Evolutionary conservation across 2,888 invertebrate genomes (phyloP).

Genomic region (Liposcelis brunnea): DNA sequence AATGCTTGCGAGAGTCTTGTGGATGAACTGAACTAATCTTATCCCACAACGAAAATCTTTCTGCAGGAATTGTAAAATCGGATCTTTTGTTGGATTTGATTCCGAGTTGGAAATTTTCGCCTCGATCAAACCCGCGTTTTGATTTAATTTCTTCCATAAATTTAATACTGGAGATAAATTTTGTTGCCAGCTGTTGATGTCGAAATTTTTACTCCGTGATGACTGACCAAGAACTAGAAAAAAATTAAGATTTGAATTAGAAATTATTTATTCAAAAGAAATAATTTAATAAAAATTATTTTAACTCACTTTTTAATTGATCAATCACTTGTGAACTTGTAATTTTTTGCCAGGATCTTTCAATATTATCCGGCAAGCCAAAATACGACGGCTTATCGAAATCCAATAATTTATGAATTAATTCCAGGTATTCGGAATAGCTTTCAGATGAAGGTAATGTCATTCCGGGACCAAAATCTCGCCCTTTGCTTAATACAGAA

Average conservation of each 20-base stretch:
- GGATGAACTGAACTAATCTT: slow-evolving; percentile 41
- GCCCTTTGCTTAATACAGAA: slow-evolving; percentile 38
- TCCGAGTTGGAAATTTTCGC: slow-evolving; percentile 18
- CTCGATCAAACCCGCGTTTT: slow-evolving; percentile 26
- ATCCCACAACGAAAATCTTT: slow-evolving; percentile 43
- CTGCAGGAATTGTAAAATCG: slow-evolving; percentile 40
- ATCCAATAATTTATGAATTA: slow-evolving; percentile 49
- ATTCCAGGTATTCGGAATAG: slow-evolving; percentile 43
- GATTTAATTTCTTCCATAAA: slow-evolving; percentile 67
- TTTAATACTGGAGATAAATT: slow-evolving; percentile 51
- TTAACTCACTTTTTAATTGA: slow-evolving; percentile 37
- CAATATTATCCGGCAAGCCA: slow-evolving; percentile 74
- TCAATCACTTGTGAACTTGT: slow-evolving; percentile 40
- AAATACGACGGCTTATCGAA: slow-evolving; percentile 58
- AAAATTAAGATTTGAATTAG: no score
- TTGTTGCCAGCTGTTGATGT: slow-evolving; percentile 32
- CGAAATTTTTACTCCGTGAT: slow-evolving; percentile 6
- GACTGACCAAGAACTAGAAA: no score
- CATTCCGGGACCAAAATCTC: slow-evolving; percentile 34
- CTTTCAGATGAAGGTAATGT: slow-evolving; percentile 34
- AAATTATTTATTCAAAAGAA: no score
- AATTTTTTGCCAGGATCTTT: slow-evolving; percentile 63
- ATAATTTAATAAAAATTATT: no score
- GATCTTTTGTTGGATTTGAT: slow-evolving; percentile 22
- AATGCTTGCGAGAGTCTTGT: slow-evolving; percentile 37